Percentiles rank a stretch among this genome's conserved stretches.
Conservation (phyloP, 2,113 vertebrate species). For the Tetraodon nigroviridis region DNA sequence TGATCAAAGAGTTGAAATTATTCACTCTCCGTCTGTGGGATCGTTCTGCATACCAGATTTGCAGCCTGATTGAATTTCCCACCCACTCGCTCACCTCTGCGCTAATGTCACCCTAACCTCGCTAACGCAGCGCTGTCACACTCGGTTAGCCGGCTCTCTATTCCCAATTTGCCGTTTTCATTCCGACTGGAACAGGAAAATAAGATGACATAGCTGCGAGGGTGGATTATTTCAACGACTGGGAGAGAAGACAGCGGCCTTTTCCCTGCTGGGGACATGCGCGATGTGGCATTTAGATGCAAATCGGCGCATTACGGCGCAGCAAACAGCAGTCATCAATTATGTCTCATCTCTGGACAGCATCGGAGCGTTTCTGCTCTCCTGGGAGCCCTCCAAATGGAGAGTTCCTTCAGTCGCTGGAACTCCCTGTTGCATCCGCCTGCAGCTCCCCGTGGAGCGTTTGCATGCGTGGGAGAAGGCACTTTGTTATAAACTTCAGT, state of each 20-base stretch:
- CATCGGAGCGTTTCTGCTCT: constrained; percentile 26
- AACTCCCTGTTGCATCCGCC: constrained; percentile 27
- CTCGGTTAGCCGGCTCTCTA: constrained; percentile 43
- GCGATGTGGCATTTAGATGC: constrained; percentile 39
- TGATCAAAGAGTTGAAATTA: constrained; percentile 38
- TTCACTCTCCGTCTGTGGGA: constrained; percentile 30
- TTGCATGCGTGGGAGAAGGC: constrained; percentile 22
- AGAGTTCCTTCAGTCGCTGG: constrained; percentile 34
- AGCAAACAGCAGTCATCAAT: constrained; percentile 37
- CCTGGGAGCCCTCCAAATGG: constrained; percentile 39
- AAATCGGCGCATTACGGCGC: constrained; percentile 17
- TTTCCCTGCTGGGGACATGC: constrained; percentile 28
- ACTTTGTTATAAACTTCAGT: constrained; percentile 11
- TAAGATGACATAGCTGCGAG: constrained; percentile 6
- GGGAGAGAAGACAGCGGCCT: constrained; percentile 30
- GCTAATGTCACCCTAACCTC: constrained; percentile 46
- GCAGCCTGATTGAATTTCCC: constrained; percentile 41
- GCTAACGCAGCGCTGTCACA: constrained; percentile 42
- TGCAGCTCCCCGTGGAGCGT: constrained; percentile 17
- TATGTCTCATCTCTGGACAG: constrained; percentile 40
- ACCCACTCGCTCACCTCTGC: constrained; percentile 41
- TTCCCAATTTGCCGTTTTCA: constrained; percentile 36
- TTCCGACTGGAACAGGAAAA: constrained; percentile 1
- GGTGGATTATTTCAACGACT: constrained; percentile 28
- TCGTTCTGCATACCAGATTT: constrained; percentile 41